phyloP scores from a whole-genome alignment of 2,113 vertebrate species.

The Apaloderma vittatum region DNA sequence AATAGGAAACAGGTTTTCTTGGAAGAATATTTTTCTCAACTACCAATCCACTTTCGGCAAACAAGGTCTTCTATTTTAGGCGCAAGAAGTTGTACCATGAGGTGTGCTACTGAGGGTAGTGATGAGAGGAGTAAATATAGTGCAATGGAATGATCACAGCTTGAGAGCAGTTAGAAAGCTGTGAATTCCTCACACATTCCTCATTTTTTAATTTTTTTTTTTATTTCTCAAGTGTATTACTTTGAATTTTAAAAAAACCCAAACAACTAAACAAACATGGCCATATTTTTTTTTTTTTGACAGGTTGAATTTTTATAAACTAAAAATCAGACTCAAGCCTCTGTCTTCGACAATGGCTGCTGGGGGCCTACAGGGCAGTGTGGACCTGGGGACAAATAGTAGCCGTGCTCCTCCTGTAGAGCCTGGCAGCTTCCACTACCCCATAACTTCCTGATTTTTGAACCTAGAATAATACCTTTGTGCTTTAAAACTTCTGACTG shows the following conservation, averaged over 20 bases:
- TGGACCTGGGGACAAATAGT: not conserved
- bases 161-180: not conserved
- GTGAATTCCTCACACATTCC: not conserved
- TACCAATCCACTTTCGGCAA: not conserved
- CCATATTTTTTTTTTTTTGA: not conserved
- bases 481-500: not conserved
- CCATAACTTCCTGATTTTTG: not conserved
- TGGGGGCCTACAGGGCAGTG: not conserved
- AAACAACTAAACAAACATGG: not conserved
- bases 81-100: not conserved
- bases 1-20: not conserved
- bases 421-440: not conserved
- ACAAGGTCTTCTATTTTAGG: not conserved
- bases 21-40: not conserved
- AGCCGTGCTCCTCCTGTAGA: rapidly evolving
- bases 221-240: not conserved
- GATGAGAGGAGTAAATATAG: not conserved
- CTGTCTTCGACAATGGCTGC: not conserved
- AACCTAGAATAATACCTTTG: not conserved
- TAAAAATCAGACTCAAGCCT: not conserved
- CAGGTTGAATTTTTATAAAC: not conserved
- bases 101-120: not conserved
- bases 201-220: not conserved
- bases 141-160: not conserved
- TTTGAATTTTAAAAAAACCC: not conserved